Conservation (phyloP, 1,140 invertebrate genomes). For the Trinorchestia longiramus region DNA sequence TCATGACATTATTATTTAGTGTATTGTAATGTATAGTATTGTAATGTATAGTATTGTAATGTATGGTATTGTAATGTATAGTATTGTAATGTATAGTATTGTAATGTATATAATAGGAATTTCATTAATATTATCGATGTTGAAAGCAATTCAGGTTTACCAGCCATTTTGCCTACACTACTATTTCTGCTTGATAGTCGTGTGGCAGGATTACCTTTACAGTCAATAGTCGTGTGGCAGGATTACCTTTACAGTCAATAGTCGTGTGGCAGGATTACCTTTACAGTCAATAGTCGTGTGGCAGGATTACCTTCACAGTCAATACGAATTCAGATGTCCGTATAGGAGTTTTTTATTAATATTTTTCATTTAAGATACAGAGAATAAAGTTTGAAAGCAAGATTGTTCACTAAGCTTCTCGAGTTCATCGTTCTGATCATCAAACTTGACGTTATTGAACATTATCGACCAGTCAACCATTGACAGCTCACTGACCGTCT, state of each 20-base stretch:
- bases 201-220: neutral
- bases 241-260: neutral
- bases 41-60: no score
- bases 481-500: neutral
- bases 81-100: no score
- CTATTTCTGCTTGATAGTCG: neutral
- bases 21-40: no score
- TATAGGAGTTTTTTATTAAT: neutral
- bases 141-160: no score
- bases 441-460: neutral
- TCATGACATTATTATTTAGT: no score
- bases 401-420: neutral
- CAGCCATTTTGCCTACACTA: neutral
- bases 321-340: neutral
- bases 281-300: neutral
- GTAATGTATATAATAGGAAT: no score
- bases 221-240: neutral
- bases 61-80: no score
- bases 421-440: neutral
- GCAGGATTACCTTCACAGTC: neutral
- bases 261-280: neutral
- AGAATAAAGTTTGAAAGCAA: neutral
- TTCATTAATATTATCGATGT: no score
- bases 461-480: neutral
- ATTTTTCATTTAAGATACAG: neutral